Percentiles rank a stretch among this genome's conserved stretches.
phyloP scores from a whole-genome alignment of 2,797 vertebrate genomes.

The Bovichtus variegatus region DNA sequence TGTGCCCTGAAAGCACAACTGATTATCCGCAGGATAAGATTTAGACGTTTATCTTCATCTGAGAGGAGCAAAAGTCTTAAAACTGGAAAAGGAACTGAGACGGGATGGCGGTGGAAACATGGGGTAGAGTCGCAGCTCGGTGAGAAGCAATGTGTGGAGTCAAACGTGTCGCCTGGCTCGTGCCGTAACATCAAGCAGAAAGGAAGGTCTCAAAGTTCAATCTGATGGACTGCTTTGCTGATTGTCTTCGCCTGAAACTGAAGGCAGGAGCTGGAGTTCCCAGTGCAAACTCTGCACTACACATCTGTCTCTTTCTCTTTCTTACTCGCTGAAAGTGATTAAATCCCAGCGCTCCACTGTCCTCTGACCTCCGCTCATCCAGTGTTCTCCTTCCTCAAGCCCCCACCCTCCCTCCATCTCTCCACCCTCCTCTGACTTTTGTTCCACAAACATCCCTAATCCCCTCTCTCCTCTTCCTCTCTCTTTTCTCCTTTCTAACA shows the following conservation, averaged over 20 bases:
- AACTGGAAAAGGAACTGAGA: not conserved
- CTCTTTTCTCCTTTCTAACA: not conserved
- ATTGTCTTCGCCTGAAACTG: not conserved
- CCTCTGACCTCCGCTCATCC: conserved; percentile 46
- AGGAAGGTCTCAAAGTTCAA: not conserved
- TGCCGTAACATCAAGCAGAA: conserved; percentile 5
- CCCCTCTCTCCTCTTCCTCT: conserved; percentile 24
- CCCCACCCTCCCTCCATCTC: not conserved
- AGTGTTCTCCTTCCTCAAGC: conserved; percentile 25
- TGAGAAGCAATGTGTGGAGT: conserved; percentile 12
- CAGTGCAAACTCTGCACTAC: conserved; percentile 44
- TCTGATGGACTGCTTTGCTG: conserved; percentile 7
- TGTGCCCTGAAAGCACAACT: conserved; percentile 12
- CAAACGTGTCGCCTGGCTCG: conserved; percentile 6
- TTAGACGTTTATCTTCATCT: conserved; percentile 32
- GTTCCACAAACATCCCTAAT: conserved; percentile 54
- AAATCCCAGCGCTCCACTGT: conserved; percentile 54
- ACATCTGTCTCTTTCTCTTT: conserved; percentile 67
- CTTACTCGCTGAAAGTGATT: conserved; percentile 44
- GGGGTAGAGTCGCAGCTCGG: not conserved
- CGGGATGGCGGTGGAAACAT: not conserved
- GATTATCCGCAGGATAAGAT: conserved; percentile 57
- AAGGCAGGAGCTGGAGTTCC: conserved; percentile 27
- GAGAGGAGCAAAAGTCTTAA: not conserved
- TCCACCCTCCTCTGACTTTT: conserved; percentile 33